Conservation (phyloP, 2,888 invertebrate species). For the Uropetala carovei region DNA sequence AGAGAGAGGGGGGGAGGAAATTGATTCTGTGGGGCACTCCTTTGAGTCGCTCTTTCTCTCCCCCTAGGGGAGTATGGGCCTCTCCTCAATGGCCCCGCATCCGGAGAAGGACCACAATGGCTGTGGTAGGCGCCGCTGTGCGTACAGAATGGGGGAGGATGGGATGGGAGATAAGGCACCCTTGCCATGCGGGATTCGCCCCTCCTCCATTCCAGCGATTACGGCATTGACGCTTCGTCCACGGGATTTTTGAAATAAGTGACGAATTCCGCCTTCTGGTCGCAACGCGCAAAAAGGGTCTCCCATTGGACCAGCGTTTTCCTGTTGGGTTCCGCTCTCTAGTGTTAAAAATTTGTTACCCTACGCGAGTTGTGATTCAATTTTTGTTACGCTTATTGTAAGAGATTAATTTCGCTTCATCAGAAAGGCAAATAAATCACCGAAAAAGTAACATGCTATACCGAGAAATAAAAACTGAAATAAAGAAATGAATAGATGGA, state of each 20-base stretch:
- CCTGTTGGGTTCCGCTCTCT: no score
- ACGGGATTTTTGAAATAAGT: background rate
- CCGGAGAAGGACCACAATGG: constrained; percentile 28
- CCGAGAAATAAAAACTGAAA: no score
- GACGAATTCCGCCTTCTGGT: no score
- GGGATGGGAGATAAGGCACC: background rate
- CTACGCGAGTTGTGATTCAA: background rate
- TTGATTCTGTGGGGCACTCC: background rate
- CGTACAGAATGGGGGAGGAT: background rate
- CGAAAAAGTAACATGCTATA: no score
- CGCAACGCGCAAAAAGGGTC: background rate
- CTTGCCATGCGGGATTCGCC: constrained; percentile 3
- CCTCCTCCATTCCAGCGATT: background rate
- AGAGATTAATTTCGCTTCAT: no score
- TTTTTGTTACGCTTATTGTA: no score
- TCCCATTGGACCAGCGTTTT: background rate
- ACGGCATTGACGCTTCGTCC: background rate
- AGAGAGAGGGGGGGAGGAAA: no score
- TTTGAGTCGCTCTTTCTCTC: background rate
- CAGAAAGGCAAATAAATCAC: no score
- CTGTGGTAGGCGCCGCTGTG: background rate
- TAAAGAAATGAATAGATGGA: no score
- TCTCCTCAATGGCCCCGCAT: constrained; percentile 53
- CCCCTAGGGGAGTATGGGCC: background rate
- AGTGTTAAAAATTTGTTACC: no score